Evolutionary conservation across 2,797 vertebrate species (phyloP).

Genomic region (Sphaeramia orbicularis): DNA sequence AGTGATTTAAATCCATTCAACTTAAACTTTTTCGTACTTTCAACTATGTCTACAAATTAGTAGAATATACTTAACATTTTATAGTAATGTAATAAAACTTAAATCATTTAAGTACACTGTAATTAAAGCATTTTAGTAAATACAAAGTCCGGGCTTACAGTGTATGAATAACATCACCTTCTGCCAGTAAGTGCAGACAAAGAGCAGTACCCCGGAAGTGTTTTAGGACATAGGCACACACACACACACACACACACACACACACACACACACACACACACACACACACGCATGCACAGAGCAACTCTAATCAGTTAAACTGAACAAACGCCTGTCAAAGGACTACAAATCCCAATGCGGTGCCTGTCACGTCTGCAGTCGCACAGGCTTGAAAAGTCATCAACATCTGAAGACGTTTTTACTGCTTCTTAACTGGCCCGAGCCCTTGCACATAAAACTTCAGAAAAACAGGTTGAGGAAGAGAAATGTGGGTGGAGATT

Average conservation of each 20-base stretch:
- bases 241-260: slow-evolving; percentile 21
- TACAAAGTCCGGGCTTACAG: too few species aligned
- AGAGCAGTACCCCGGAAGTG: slow-evolving; percentile 22
- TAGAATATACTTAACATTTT: too few species aligned
- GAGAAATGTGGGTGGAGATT: slow-evolving; percentile 55
- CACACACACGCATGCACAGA: slow-evolving; percentile 26
- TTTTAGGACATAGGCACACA: slow-evolving; percentile 11
- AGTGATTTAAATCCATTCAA: too few species aligned
- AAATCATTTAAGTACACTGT: too few species aligned
- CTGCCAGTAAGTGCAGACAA: slow-evolving; percentile 34
- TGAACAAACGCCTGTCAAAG: slow-evolving; percentile 56
- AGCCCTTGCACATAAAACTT: slow-evolving; percentile 81
- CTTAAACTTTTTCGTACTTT: too few species aligned
- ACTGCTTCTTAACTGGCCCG: slow-evolving; percentile 77
- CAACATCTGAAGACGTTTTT: slow-evolving; percentile 82
- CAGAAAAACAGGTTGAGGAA: slow-evolving; percentile 69
- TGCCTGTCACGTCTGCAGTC: slow-evolving; percentile 68
- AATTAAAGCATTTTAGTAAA: too few species aligned
- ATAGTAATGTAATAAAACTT: too few species aligned
- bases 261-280: too few species aligned
- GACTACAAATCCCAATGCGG: slow-evolving; percentile 67
- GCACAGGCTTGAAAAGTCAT: slow-evolving; percentile 80
- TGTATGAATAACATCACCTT: slow-evolving; percentile 33
- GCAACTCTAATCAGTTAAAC: slow-evolving; percentile 56
- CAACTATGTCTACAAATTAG: too few species aligned